These are phyloP conservation scores for Indicator maculatus DNA, from an alignment of 2,113 vertebrate species.

Conservation along the genomic window DNA sequence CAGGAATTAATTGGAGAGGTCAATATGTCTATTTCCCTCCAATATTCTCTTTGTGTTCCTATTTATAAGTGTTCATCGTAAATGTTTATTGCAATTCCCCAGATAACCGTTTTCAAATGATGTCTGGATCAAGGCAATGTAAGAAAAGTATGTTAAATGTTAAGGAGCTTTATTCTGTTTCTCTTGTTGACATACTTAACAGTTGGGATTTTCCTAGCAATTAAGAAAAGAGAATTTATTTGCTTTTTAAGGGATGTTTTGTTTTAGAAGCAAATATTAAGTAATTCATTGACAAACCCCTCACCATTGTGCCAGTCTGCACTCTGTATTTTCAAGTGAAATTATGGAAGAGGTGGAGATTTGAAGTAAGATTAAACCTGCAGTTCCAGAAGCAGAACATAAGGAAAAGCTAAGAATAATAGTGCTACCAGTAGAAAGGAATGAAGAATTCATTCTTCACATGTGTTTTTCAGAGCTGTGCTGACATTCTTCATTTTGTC, in stretches of 20 bases:
- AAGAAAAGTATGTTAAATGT: not conserved
- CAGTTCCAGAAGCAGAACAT: not conserved
- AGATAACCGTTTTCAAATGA: not conserved
- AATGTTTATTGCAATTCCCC: not conserved
- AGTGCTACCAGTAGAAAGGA: not conserved
- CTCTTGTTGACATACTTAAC: not conserved
- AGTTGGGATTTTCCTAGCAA: not conserved
- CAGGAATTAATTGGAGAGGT: not conserved
- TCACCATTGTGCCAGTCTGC: not conserved
- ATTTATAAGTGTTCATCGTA: not conserved
- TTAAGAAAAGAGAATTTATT: not conserved
- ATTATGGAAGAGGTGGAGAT: not conserved
- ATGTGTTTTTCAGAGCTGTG: not conserved
- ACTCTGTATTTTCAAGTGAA: not conserved
- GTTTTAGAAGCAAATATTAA: not conserved
- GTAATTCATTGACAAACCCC: not conserved
- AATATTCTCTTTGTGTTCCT: not conserved
- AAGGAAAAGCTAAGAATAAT: not conserved
- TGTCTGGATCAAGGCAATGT: not conserved
- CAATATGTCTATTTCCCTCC: not conserved
- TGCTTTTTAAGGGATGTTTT: not conserved
- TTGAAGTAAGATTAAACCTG: not conserved
- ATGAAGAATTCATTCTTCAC: not conserved
- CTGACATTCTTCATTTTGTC: slow-evolving; percentile 31
- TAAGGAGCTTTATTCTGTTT: not conserved